Conservation (phyloP, 2,113 vertebrate species). For the Alosa alosa region DNA sequence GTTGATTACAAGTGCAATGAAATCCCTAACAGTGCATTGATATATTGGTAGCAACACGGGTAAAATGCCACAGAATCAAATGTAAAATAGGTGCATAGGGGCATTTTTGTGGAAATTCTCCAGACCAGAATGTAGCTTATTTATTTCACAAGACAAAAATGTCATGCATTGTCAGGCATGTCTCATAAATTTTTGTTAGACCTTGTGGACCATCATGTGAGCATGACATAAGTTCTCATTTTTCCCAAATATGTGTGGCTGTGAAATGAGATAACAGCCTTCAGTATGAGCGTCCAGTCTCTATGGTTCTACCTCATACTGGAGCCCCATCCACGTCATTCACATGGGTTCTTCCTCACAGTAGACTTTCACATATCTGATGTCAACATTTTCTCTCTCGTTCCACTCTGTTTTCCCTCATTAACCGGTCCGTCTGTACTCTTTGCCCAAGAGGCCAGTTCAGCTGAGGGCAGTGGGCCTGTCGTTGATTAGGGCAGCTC, state of each 20-base stretch:
- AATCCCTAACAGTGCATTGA: neutral
- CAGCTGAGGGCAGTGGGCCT: neutral
- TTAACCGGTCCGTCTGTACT: neutral
- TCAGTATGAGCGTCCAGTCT: neutral
- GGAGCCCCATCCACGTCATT: neutral
- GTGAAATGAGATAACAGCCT: neutral
- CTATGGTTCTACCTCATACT: neutral
- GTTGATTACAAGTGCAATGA: neutral
- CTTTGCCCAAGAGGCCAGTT: neutral
- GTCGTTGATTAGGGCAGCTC: neutral
- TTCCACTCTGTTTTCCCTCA: neutral
- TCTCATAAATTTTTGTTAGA: neutral
- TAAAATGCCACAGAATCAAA: neutral
- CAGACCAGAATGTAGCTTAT: neutral
- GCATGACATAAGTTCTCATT: neutral
- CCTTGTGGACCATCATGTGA: neutral
- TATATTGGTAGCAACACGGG: neutral
- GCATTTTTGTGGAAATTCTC: neutral
- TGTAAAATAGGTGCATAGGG: neutral
- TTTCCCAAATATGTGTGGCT: neutral
- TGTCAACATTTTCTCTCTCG: neutral
- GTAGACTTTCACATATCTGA: neutral
- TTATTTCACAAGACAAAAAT: neutral
- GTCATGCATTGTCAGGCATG: neutral
- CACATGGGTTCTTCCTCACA: neutral